Conservation (phyloP, 2,113 vertebrate species). For the Caracal caracal region DNA sequence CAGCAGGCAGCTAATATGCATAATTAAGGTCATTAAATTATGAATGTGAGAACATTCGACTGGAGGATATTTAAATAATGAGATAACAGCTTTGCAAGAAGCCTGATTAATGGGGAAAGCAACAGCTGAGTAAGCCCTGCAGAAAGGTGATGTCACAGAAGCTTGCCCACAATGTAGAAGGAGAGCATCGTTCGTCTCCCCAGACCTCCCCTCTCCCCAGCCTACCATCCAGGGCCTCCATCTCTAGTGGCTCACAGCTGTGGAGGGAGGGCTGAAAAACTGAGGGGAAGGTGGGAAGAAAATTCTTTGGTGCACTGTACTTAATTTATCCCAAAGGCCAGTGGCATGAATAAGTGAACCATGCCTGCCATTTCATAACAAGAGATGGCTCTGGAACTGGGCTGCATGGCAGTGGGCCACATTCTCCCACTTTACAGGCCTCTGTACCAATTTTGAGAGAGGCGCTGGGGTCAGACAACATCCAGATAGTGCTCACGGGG, state of each 20-base stretch:
- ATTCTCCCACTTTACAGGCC: neutral
- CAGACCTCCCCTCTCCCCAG: fast-evolving
- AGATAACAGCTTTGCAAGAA: slow-evolving; percentile 46
- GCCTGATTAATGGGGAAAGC: neutral
- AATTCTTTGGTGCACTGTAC: neutral
- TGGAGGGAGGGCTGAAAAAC: neutral
- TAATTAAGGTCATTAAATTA: slow-evolving; percentile 69
- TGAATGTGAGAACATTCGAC: slow-evolving; percentile 55
- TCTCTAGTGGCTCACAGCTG: neutral
- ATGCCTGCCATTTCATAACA: neutral
- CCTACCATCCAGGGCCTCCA: neutral
- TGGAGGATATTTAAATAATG: slow-evolving; percentile 50
- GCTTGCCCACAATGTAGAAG: neutral
- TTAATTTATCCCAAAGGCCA: neutral
- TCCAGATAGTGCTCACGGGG: neutral
- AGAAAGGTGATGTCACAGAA: neutral
- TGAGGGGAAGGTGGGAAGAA: neutral
- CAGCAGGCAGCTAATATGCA: neutral
- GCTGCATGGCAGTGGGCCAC: too few relatives aligned
- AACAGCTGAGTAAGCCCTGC: neutral
- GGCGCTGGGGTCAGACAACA: neutral
- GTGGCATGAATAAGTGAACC: neutral
- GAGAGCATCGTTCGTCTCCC: neutral
- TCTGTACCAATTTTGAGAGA: neutral
- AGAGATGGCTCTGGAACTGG: neutral